These are phyloP conservation scores for Gastracanthus pulcherrimus DNA, from an alignment of 2,888 invertebrate species.

Conservation along the genomic window DNA sequence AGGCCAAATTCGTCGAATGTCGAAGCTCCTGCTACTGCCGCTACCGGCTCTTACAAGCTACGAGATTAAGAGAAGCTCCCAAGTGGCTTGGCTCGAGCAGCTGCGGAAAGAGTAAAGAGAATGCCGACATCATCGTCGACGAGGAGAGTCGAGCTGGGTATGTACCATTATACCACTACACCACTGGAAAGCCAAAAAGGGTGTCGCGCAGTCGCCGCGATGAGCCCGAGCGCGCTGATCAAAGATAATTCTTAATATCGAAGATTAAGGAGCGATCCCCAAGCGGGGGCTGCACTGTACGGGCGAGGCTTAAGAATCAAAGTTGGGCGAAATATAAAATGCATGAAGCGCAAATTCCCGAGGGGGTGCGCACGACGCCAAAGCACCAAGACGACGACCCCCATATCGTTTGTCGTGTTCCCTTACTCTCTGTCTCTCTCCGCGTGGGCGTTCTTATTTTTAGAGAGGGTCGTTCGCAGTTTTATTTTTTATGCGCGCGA, in stretches of 20 bases:
- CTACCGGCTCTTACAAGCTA: neutral
- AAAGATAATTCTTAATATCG: slow-evolving; percentile 75
- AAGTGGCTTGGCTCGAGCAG: neutral
- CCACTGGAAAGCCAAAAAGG: neutral
- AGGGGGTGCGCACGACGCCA: slow-evolving; percentile 31
- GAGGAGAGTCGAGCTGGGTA: neutral
- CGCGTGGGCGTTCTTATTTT: no score
- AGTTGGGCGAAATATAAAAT: slow-evolving; percentile 76
- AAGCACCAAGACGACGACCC: no score
- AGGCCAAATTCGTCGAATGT: slow-evolving; percentile 22
- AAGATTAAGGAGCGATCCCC: slow-evolving; percentile 73
- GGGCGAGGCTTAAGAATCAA: slow-evolving; percentile 72
- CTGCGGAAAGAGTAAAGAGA: slow-evolving; percentile 17
- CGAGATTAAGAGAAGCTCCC: slow-evolving; percentile 41
- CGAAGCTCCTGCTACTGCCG: slow-evolving; percentile 3
- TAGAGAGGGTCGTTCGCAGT: no score
- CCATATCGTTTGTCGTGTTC: no score
- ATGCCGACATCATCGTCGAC: slow-evolving; percentile 25
- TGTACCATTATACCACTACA: neutral
- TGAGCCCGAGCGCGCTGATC: slow-evolving; percentile 69
- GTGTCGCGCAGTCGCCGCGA: slow-evolving; percentile 52
- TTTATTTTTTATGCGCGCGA: no score
- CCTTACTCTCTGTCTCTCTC: no score
- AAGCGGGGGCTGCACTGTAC: neutral
- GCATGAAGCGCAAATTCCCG: slow-evolving; percentile 74